A percentile compares a stretch with the other conserved stretches of the same genome.
Conservation (phyloP, 2,113 vertebrate genomes). For the Mus spicilegus region DNA sequence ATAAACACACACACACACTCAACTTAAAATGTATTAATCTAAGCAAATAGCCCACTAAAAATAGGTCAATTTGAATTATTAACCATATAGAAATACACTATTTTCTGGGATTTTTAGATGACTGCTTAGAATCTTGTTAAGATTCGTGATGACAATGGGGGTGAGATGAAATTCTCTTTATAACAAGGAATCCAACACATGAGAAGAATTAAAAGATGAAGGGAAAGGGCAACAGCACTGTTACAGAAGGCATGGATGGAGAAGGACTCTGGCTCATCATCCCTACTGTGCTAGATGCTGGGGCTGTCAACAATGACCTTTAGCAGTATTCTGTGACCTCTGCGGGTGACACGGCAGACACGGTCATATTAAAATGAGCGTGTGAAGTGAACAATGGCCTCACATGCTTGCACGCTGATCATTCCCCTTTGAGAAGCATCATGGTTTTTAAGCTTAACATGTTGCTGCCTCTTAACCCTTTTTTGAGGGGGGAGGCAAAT, state of each 20-base stretch:
- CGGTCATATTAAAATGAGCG: conserved; percentile 60
- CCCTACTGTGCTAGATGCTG: conserved; percentile 72
- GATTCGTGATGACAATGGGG: background rate
- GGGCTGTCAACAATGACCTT: conserved; percentile 65
- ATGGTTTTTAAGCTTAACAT: conserved; percentile 80
- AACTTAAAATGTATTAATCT: background rate
- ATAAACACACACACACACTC: background rate
- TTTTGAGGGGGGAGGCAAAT: conserved; percentile 79
- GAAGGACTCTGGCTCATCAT: conserved; percentile 47
- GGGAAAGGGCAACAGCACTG: background rate
- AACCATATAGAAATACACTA: background rate
- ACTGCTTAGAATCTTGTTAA: background rate
- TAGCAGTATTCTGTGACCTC: conserved; percentile 69
- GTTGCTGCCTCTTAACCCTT: conserved; percentile 75
- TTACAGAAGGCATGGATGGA: background rate
- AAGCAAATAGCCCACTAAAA: background rate
- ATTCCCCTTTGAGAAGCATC: conserved; percentile 73
- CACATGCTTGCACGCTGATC: conserved; percentile 67
- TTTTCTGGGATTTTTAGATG: background rate
- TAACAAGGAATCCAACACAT: background rate
- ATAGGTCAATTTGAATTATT: background rate
- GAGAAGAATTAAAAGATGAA: background rate
- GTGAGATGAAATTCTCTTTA: conserved; percentile 23
- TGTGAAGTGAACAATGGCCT: conserved; percentile 60
- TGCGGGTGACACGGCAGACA: conserved; percentile 67